phyloP scores from a whole-genome alignment of 2,888 invertebrate genomes.

The Linyphia triangularis region DNA sequence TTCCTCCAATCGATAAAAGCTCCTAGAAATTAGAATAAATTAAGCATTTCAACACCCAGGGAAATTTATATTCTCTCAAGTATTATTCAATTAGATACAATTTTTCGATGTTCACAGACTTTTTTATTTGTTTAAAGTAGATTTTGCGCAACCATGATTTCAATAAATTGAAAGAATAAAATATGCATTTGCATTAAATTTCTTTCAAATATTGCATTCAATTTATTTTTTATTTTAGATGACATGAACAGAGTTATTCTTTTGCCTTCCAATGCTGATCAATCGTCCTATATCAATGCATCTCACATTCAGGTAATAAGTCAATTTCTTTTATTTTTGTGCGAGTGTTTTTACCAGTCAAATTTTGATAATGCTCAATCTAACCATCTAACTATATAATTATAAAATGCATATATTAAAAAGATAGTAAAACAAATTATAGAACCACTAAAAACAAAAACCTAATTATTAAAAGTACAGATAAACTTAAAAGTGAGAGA shows the following conservation, averaged over 20 bases:
- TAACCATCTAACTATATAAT: no score
- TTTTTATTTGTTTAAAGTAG: not conserved
- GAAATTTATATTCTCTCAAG: slow-evolving; percentile 26
- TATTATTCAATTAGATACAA: not conserved
- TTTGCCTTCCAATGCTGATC: slow-evolving; percentile 90
- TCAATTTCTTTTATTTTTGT: not conserved
- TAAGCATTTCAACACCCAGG: slow-evolving; percentile 1
- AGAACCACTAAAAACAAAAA: no score
- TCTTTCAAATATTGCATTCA: not conserved
- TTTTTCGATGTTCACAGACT: not conserved
- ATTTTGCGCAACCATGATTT: not conserved
- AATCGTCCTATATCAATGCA: slow-evolving; percentile 96
- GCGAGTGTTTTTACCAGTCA: no score
- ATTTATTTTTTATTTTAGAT: slow-evolving; percentile 79
- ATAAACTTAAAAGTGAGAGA: no score
- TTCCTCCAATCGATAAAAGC: slow-evolving; percentile 3
- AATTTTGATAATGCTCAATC: no score
- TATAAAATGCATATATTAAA: no score
- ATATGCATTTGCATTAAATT: not conserved
- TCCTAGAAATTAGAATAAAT: slow-evolving; percentile 23
- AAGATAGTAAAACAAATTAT: no score
- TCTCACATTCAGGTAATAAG: slow-evolving; percentile 89
- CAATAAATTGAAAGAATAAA: not conserved
- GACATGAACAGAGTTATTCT: slow-evolving; percentile 95
- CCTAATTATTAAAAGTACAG: no score